Base-by-base conservation (phyloP, 1,140 invertebrate genomes). In the Papilio polytes region DNA sequence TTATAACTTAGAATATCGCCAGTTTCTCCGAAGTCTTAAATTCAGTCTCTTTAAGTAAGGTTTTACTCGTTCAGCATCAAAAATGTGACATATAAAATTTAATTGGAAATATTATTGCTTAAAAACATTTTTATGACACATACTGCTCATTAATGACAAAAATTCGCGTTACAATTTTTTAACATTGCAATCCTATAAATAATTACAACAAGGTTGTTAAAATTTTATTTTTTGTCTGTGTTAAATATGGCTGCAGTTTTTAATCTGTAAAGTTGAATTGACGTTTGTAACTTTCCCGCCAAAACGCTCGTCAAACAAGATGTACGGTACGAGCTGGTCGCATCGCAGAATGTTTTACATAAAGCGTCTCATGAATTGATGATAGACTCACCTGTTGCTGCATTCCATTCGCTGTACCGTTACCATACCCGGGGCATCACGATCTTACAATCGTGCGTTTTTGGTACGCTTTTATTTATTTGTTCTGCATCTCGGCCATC, bases 371-470 rank as follows among this genome's bases (percentile, higher is more conserved):
- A 26, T 63, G 53, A 78, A 78, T 63, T 66, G 77, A 66, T 78
- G 77, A 78, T 78, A 78, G 77, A 66, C 56, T 78, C 77, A 46
- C 36, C 56, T 78, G 77, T 66, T 78, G 77, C 77, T 78, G 77
- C 77, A 78, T 78, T 78, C 77, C 77, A 51, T 78, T 44, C 56
- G 56, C 22, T 66, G 63, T 78, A 78, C 77, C 77, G 77, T 78
- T 78, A 78, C n/a, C 36, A 31, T 20, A 46, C 59, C 41, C 41
- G 41, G 22, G 46, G 31, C 59, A 59, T n/a, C 44, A 48, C 56
- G 77, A 53, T 78, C 59, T 66, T 44, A 78, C 77, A 66, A 66
- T 78, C 77, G 77, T 70, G 59, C 41, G 77, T 59, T 78, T 66
- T 66, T 20, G 56, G 36, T 44, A 20, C 56, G 26, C 20, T 78